phyloP scores from a whole-genome alignment of 2,888 invertebrate species.

The Oscheius sp. region DNA sequence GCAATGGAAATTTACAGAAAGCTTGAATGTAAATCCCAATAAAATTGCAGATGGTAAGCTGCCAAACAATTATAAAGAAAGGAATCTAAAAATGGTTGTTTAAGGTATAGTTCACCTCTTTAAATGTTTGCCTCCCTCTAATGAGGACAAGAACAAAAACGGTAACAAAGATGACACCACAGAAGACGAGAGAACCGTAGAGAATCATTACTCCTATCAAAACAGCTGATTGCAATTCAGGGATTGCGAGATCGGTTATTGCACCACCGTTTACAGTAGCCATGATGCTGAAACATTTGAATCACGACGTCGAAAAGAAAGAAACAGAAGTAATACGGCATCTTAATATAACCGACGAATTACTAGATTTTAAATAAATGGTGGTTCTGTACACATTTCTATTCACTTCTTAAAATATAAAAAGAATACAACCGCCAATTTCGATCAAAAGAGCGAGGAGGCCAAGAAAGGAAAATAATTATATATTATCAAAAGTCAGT shows the following conservation, averaged over 20 bases:
- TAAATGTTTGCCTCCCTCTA: conserved; percentile 19
- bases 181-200: conserved; percentile 17
- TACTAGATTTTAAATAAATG: no score
- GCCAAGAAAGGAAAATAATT: no score
- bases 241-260: not conserved
- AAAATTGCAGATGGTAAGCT: conserved; percentile 11
- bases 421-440: no score
- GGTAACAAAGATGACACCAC: conserved; percentile 15
- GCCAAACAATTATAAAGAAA: conserved; percentile 26
- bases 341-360: no score
- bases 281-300: no score
- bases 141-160: conserved; percentile 20
- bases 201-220: not conserved
- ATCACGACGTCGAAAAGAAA: no score
- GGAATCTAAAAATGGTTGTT: conserved; percentile 11
- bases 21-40: conserved; percentile 14
- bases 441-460: no score
- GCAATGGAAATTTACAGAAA: conserved; percentile 19
- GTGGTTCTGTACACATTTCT: no score
- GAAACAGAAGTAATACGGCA: no score
- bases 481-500: no score
- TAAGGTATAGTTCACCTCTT: conserved; percentile 1
- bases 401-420: no score
- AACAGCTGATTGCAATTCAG: conserved; percentile 2
- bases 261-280: conserved; percentile 5